Conservation (phyloP, 1,140 invertebrate genomes). For the Musca domestica region DNA sequence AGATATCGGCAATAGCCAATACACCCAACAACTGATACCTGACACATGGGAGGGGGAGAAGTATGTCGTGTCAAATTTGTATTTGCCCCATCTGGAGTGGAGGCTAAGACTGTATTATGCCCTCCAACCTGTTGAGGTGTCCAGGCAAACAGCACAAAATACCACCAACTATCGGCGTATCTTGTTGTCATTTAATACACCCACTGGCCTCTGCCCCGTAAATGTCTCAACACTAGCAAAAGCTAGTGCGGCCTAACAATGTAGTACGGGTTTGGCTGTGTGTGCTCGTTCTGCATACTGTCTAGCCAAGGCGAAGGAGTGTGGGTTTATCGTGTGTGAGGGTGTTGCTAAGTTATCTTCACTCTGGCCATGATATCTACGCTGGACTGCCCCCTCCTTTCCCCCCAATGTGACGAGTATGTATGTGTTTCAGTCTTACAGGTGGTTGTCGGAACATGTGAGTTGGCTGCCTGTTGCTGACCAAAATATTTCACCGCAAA, state of each 20-base stretch:
- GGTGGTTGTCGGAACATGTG: slow-evolving; percentile 7
- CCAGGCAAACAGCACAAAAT: too few species aligned
- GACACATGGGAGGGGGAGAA: background rate
- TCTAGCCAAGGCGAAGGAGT: too few species aligned
- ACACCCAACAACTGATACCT: background rate
- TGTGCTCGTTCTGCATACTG: background rate
- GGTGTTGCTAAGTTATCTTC: too few species aligned
- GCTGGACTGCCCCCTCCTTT: background rate
- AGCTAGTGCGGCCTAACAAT: too few species aligned
- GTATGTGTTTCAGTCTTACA: background rate
- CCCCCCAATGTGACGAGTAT: background rate
- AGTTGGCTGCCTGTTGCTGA: slow-evolving; percentile 10
- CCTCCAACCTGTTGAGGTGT: too few species aligned
- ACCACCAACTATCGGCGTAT: too few species aligned
- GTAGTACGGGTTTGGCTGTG: background rate
- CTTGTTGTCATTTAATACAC: too few species aligned
- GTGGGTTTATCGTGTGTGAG: background rate
- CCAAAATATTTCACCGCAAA: background rate
- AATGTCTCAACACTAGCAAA: too few species aligned
- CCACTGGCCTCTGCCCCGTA: too few species aligned
- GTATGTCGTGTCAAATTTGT: background rate
- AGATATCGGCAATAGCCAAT: background rate
- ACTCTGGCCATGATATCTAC: too few species aligned
- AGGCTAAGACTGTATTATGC: too few species aligned
- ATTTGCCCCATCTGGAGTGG: too few species aligned